Evolutionary conservation across 2,113 vertebrate species (phyloP), one percentile per base, ranked within the genome.

Genomic region (Mola mola): DNA sequence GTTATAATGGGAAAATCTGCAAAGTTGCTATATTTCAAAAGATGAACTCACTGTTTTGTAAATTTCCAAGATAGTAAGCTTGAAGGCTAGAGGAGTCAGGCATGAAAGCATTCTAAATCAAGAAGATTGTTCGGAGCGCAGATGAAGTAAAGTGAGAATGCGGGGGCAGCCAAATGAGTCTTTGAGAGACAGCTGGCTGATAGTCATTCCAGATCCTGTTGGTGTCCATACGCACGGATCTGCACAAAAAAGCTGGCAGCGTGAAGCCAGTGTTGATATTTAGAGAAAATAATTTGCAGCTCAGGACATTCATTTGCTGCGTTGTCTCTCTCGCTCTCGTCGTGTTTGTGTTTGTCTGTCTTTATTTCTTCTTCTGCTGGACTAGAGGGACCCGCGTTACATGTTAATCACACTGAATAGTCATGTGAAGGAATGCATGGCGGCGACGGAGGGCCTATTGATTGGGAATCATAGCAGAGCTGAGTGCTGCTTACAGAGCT

Each of bases 361-460:
- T 78, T 71, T 50, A 24, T 83, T 65, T 48, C 25, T 62, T 70
- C 46, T 41, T 80, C 43, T 66, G 1, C 37, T 60, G 71, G 57
- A 52, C 56, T 16, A 49, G 47, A 31, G 51, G 46, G 66, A 71
- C 70, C 53, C 62, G 24, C 49, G 6, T 69, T 69, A 59, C 26
- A 47, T 47, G 59, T 71, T 67, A 48, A 81, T 82, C 75, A 59
- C 34, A 51, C n/a, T n/a, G 26, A 53, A 38, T 52, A 75, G 71
- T 68, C 61, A 71, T 69, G 67, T 77, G 70, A 29, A 70, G 75
- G 75, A 87, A 79, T 81, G 74, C 13, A 24, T 69, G 80, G 80
- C 84, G 40, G 63, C 25, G 41, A 38, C 71, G 72, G 78, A 72
- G 43, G n/a, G 49, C 64, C 64, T 36, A 38, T 75, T 78, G 75